phyloP scores from a whole-genome alignment of 23 tunicate species.

The Phallusia fumigata region DNA sequence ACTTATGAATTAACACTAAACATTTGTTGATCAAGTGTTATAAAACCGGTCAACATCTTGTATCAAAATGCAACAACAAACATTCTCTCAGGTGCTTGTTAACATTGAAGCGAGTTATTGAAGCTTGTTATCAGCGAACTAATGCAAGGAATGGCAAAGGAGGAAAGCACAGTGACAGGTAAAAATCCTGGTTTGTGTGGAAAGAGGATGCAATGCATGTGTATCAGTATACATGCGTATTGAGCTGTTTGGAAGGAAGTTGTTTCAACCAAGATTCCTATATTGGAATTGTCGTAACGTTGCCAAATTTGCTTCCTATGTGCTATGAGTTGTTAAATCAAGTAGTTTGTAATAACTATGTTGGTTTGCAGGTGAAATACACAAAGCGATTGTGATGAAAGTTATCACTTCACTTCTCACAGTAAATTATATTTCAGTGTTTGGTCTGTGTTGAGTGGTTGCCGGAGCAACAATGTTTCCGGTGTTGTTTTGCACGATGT shows the following conservation, averaged over 20 bases:
- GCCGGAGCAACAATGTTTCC: slow-evolving; percentile 37
- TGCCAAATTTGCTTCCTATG: too few relatives aligned
- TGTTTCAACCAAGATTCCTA: too few relatives aligned
- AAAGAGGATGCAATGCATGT: not conserved
- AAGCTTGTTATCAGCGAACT: slow-evolving; percentile 88
- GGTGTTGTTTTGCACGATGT: slow-evolving; percentile 87
- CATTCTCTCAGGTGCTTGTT: slow-evolving; percentile 53
- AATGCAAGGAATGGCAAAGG: slow-evolving; percentile 74
- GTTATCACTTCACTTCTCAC: too few relatives aligned
- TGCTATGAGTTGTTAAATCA: too few relatives aligned
- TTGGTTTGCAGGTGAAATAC: too few relatives aligned
- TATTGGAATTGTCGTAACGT: too few relatives aligned
- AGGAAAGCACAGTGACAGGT: slow-evolving; percentile 75
- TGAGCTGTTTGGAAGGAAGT: too few relatives aligned
- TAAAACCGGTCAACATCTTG: too few relatives aligned
- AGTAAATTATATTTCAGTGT: slow-evolving; percentile 39
- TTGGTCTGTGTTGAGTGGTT: slow-evolving; percentile 78
- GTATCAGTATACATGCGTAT: not conserved
- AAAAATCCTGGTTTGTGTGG: not conserved
- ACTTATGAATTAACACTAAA: not conserved
- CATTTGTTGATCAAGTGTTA: too few relatives aligned
- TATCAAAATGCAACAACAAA: too few relatives aligned
- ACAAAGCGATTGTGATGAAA: too few relatives aligned
- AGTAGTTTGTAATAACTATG: too few relatives aligned
- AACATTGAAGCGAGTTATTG: slow-evolving; percentile 82